These are phyloP conservation scores for Lasioglossum villosulum DNA, from an alignment of 2,888 invertebrate species.

Conservation along the genomic window DNA sequence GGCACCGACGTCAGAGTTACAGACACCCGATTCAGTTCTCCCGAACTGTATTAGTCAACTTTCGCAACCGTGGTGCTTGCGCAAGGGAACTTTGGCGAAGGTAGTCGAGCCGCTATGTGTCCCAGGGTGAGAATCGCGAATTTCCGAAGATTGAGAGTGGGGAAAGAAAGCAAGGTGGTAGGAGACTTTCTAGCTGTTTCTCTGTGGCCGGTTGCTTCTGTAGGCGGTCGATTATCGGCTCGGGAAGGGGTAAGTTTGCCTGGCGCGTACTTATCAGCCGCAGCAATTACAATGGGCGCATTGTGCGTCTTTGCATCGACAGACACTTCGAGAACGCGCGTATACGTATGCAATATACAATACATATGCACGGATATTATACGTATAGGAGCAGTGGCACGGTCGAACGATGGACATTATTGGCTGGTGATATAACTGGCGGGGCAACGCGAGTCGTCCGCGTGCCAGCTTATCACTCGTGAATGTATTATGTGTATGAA, in stretches of 20 bases:
- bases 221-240: slow-evolving; percentile 1
- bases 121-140: not conserved
- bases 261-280: not conserved
- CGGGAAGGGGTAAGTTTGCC: slow-evolving; percentile 9
- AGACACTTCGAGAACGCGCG: not conserved
- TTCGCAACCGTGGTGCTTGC: not conserved
- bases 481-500: slow-evolving; percentile 71
- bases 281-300: slow-evolving; percentile 36
- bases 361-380: not conserved
- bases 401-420: slow-evolving; percentile 48
- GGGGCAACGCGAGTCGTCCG: slow-evolving; percentile 54
- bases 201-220: not conserved
- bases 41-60: not conserved
- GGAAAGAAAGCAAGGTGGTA: not conserved
- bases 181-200: not conserved
- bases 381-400: not conserved
- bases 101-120: not conserved
- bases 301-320: slow-evolving; percentile 14
- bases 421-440: slow-evolving; percentile 61
- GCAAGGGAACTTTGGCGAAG: not conserved
- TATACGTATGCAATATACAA: not conserved
- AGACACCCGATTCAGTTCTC: too few species aligned
- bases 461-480: slow-evolving; percentile 74
- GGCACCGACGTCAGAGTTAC: too few species aligned
- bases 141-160: not conserved